Base-by-base conservation (phyloP, 2,888 invertebrate species). In the Poecilobothrus nobilitatus region DNA sequence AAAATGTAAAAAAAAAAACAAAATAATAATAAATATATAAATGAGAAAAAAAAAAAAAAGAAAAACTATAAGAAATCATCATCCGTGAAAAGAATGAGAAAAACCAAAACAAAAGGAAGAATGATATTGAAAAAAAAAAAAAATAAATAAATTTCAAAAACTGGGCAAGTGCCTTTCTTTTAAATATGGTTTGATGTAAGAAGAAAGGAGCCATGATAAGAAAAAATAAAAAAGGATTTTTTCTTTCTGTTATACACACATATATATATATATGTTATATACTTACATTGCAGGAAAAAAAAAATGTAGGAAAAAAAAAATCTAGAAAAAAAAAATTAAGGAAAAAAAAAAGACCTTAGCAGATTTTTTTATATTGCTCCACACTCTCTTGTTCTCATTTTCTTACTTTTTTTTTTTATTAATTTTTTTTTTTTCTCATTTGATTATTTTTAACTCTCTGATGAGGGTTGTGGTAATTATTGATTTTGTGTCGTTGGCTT, bases 401-500 rank as follows among this genome's bases (percentile, higher is more conserved):
- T 71, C 65, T 68, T 68, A 69, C 65, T 68, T 71, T 21, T 53
- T 67, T 22, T 53, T n/a, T 37, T 27, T 27, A n/a, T 7, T 8
- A 34, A 34, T 34, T 34, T 34, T 37, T 7, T 37, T 4, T 33
- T 9, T 63, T 62, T 67, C 20, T 37, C 41, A 64, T 63, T 53
- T 63, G 20, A 34, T 22, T 18, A 65, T 53, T 41, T 53, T 68
- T 66, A 65, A 61, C 37, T 69, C 71, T 66, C 68, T 65, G 68
- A 69, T 71, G 73, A 68, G 71, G 72, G 71, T 73, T 74, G 73
- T 74, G 74, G 74, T 75, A 75, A 75, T 75, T 75, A 75, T 75
- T 74, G 75, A 75, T 75, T 75, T 75, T 75, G 71, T 74, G 73
- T 73, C 73, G 74, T 73, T 73, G 73, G 73, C 71, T 73, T 72